phyloP scores from a whole-genome alignment of 2,888 invertebrate genomes.

The Heteromurus nitidus region DNA sequence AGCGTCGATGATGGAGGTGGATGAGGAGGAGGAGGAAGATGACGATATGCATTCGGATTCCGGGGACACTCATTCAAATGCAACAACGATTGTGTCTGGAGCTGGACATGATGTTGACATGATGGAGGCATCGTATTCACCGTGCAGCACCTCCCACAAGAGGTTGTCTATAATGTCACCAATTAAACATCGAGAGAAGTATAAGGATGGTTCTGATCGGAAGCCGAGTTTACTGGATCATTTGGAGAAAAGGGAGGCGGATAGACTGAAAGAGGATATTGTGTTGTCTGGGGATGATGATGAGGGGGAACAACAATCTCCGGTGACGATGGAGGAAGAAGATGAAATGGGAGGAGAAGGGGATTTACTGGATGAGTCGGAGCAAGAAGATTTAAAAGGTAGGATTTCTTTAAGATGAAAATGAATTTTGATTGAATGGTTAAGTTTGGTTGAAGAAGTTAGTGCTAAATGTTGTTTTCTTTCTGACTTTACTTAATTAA shows the following conservation, averaged over 20 bases:
- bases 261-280: constrained; percentile 21
- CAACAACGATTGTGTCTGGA: constrained; percentile 18
- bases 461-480: neutral
- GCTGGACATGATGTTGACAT: constrained; percentile 2
- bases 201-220: constrained; percentile 7
- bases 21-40: constrained; percentile 61
- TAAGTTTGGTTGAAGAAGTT: neutral
- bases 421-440: neutral
- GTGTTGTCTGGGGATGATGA: constrained; percentile 63
- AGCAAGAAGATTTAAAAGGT: constrained; percentile 79
- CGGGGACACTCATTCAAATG: constrained; percentile 20
- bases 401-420: neutral
- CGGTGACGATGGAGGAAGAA: constrained; percentile 41
- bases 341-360: constrained; percentile 68
- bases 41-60: constrained; percentile 31
- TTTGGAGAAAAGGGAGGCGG: neutral
- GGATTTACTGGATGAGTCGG: constrained; percentile 75
- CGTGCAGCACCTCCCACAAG: constrained; percentile 32
- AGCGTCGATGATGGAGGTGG: constrained; percentile 21
- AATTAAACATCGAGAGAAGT: constrained; percentile 65
- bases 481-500: constrained; percentile 14
- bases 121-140: constrained; percentile 2
- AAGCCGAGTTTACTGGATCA: constrained; percentile 26
- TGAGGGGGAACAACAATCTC: constrained; percentile 23
- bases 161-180: constrained; percentile 72